These are phyloP conservation scores for Drosophila seclusa DNA, from an alignment of 2,888 invertebrate genomes.

Conservation along the genomic window DNA sequence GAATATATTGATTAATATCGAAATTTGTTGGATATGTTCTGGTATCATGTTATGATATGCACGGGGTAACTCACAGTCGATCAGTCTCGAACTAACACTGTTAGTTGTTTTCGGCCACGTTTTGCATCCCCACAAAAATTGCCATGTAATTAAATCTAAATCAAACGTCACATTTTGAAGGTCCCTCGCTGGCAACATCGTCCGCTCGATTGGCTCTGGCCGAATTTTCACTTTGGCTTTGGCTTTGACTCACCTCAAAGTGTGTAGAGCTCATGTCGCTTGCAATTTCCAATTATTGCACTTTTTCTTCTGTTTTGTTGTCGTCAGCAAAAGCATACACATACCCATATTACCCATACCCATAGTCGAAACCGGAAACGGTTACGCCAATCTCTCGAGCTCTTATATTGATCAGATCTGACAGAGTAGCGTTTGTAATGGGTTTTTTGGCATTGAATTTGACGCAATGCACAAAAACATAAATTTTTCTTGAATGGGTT, in stretches of 20 bases:
- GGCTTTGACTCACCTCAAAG: conserved; percentile 67
- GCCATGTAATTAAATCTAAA: conserved; percentile 81
- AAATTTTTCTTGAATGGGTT: conserved; percentile 33
- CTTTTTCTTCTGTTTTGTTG: conserved; percentile 45
- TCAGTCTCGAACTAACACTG: not conserved
- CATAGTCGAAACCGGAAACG: conserved; percentile 63
- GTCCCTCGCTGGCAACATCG: conserved; percentile 55
- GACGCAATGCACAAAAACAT: conserved; percentile 34
- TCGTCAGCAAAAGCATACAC: conserved; percentile 27
- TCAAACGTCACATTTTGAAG: conserved; percentile 80
- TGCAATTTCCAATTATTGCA: conserved; percentile 53
- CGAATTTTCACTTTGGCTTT: conserved; percentile 56
- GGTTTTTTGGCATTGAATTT: conserved; percentile 74
- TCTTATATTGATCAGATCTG: conserved; percentile 71
- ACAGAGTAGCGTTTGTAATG: conserved; percentile 68
- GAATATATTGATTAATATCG: not conserved
- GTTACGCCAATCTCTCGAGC: conserved; percentile 72
- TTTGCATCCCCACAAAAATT: conserved; percentile 47
- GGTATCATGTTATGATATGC: not conserved
- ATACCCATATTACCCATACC: conserved; percentile 15
- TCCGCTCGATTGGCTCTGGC: conserved; percentile 74
- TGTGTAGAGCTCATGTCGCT: conserved; percentile 42
- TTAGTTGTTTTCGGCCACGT: conserved; percentile 39
- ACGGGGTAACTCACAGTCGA: conserved; percentile 3
- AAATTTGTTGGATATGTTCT: not conserved